phyloP scores from a whole-genome alignment of 2,888 invertebrate species.

The Timema podura region DNA sequence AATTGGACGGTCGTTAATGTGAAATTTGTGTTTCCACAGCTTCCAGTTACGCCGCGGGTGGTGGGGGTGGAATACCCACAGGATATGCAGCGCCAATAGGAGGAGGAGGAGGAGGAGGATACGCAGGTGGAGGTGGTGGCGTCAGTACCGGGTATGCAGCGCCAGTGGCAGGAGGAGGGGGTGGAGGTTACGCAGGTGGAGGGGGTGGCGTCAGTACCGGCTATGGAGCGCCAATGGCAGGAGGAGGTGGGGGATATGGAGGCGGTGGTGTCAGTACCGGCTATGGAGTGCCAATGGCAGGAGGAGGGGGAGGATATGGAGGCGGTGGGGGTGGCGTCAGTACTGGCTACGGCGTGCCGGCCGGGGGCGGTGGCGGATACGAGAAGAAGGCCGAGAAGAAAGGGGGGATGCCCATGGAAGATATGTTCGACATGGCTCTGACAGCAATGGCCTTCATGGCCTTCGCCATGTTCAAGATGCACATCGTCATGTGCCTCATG shows the following conservation, averaged over 20 bases:
- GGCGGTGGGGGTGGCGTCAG: slow-evolving; percentile 30
- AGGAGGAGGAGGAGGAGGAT: slow-evolving; percentile 36
- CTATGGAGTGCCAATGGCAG: slow-evolving; percentile 13
- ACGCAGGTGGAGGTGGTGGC: slow-evolving; percentile 35
- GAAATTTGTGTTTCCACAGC: too few relatives aligned
- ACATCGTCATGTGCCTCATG: slow-evolving; percentile 72
- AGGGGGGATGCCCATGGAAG: slow-evolving; percentile 56
- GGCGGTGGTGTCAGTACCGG: slow-evolving; percentile 31
- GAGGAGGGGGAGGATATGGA: slow-evolving; percentile 28
- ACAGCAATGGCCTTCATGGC: slow-evolving; percentile 77
- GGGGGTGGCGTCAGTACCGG: slow-evolving; percentile 7
- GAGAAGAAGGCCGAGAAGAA: slow-evolving; percentile 39
- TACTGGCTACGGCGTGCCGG: background rate
- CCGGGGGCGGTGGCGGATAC: slow-evolving; percentile 26
- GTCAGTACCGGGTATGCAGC: background rate
- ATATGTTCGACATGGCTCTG: slow-evolving; percentile 74
- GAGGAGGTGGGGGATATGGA: slow-evolving; percentile 31
- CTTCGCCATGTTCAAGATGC: slow-evolving; percentile 74
- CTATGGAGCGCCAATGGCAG: background rate
- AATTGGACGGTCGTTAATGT: too few relatives aligned
- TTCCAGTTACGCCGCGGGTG: too few relatives aligned
- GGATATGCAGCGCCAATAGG: slow-evolving; percentile 48
- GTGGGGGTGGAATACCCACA: too few relatives aligned
- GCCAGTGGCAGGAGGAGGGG: background rate
- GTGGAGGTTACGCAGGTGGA: slow-evolving; percentile 32